Base-by-base conservation (phyloP, 2,888 invertebrate species). In the Drosophila subquinaria region DNA sequence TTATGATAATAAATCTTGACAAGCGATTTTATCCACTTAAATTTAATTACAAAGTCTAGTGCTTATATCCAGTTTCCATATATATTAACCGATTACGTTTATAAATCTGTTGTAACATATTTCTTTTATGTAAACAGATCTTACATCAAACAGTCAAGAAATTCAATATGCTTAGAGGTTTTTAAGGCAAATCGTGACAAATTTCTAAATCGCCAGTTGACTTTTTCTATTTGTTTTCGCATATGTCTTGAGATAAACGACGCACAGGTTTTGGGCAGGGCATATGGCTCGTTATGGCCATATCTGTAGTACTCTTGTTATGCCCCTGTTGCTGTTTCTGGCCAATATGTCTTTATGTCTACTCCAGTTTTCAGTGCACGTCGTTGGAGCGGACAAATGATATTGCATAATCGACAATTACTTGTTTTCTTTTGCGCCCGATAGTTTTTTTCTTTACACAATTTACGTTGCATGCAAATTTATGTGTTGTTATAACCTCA, bases 331-430 rank as follows among this genome's bases (percentile, higher is more conserved):
- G 47, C 23, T 59, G 38, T 40, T 45, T 52, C 23, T 59, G 38
- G 53, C 55, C 66, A 59, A 57, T 62, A 50, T 75, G 51, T 48
- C 17, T 56, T 42, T 71, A 53, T 35, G 63, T 35, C 56, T 76
- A 76, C 73, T 89, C 88, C 76, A 89, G 79, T 89, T 89, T 81
- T 59, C 88, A 76, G 48, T 81, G 84, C 84, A 85, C 84, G 89
- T 89, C 75, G 76, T 65, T 76, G 72, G 64, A 45, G 48, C 73
- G 71, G 73, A 70, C 79, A 85, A 83, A 82, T 75, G 69, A 71
- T 85, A 82, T 88, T 82, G 76, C 88, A 82, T 79, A 88, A 88
- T 88, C 86, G 65, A 53, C 73, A 69, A 73, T 85, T 82, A 82
- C 80, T 82, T 85, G 75, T 85, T 69, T 79, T 60, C 68, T 67